These are phyloP conservation scores for Perca flavescens DNA, from an alignment of 2,113 vertebrate species.

Conservation along the genomic window DNA sequence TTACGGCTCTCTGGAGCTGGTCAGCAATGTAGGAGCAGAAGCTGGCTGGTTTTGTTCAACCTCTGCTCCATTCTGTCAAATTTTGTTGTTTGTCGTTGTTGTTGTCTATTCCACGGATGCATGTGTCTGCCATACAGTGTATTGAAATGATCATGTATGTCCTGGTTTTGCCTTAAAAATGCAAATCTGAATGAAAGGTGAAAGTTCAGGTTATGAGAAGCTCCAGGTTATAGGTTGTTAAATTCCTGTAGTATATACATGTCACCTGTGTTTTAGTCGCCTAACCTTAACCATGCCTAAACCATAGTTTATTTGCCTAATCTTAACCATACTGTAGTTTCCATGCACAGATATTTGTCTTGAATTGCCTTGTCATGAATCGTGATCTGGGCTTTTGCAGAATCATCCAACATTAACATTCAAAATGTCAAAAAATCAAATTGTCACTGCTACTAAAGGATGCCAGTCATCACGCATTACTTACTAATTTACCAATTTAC, in stretches of 20 bases:
- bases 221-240: background rate
- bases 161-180: background rate
- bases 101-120: too few species aligned
- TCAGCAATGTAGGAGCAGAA: background rate
- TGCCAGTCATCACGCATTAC: background rate
- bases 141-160: background rate
- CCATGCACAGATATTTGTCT: background rate
- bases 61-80: too few species aligned
- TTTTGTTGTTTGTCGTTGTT: too few species aligned
- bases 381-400: too few species aligned
- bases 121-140: too few species aligned
- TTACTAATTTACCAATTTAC: background rate
- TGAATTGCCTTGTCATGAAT: background rate
- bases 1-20: too few species aligned
- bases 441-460: conserved; percentile 6
- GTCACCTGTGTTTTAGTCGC: background rate
- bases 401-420: background rate
- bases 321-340: background rate
- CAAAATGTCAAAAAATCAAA: too few species aligned
- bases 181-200: background rate
- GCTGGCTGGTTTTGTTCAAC: too few species aligned
- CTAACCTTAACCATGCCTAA: too few species aligned
- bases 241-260: background rate
- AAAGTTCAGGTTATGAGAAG: background rate
- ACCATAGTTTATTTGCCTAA: background rate